A percentile compares a stretch with the other conserved stretches of the same genome.
Conservation (phyloP, 2,888 invertebrate species). For the Hedya salicella region DNA sequence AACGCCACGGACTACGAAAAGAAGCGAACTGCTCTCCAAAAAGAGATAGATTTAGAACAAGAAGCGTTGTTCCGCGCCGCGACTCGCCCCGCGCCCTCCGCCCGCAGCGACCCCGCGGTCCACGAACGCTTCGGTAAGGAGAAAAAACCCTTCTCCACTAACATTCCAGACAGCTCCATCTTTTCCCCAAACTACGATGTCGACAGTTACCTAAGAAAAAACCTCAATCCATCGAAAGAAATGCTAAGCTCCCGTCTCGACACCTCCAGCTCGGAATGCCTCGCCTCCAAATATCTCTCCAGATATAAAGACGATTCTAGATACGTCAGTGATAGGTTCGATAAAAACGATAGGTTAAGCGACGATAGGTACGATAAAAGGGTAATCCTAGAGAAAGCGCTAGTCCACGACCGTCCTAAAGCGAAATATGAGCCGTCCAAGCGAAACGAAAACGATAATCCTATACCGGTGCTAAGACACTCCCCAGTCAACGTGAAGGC, state of each 20-base stretch:
- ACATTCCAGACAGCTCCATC: constrained; percentile 76
- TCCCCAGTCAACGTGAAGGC: constrained; percentile 59
- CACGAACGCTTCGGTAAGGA: constrained; percentile 53
- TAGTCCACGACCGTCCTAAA: constrained; percentile 55
- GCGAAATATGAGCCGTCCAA: constrained; percentile 41
- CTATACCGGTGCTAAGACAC: constrained; percentile 87
- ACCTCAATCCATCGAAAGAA: constrained; percentile 68
- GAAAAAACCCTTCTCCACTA: constrained; percentile 70
- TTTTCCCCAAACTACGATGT: constrained; percentile 76
- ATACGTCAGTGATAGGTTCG: background rate
- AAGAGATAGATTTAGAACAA: constrained; percentile 74
- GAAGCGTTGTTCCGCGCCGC: constrained; percentile 55
- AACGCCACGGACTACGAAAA: constrained; percentile 77
- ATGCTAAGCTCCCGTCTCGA: constrained; percentile 46
- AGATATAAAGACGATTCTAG: background rate
- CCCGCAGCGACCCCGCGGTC: constrained; percentile 68
- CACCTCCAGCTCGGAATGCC: constrained; percentile 40
- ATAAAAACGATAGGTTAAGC: background rate
- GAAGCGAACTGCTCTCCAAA: constrained; percentile 77
- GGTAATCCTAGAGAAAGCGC: constrained; percentile 56
- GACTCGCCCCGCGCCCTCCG: constrained; percentile 45
- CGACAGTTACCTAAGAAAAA: constrained; percentile 71
- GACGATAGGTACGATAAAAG: constrained; percentile 41
- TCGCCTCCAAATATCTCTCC: constrained; percentile 28
- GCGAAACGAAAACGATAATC: constrained; percentile 71